Evolutionary conservation across 2,888 invertebrate genomes (phyloP).

Genomic region (Acanthosepion lycidas): DNA sequence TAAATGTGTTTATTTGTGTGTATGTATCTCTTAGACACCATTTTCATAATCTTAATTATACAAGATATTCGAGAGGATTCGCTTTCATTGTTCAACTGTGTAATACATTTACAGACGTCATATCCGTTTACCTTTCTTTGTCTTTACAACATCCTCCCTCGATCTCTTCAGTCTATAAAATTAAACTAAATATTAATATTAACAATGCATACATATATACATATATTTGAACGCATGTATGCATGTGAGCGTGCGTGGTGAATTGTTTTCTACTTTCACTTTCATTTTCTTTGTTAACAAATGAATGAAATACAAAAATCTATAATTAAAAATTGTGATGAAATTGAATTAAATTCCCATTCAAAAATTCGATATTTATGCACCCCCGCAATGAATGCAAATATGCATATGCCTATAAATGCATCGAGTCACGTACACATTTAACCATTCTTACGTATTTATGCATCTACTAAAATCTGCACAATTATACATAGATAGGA

Average conservation of each 20-base stretch:
- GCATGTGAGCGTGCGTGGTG: not conserved
- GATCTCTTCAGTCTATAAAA: too few relatives aligned
- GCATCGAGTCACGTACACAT: not conserved
- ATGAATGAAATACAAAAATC: not conserved
- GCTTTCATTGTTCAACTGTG: too few relatives aligned
- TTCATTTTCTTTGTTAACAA: not conserved
- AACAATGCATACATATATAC: not conserved
- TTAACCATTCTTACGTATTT: not conserved
- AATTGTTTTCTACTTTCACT: not conserved
- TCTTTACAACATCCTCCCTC: too few relatives aligned
- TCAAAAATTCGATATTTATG: not conserved
- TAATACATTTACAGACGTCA: too few relatives aligned
- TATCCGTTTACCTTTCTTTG: too few relatives aligned
- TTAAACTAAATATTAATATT: too few relatives aligned
- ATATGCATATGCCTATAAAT: not conserved
- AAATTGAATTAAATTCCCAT: conserved; percentile 20
- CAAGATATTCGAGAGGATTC: too few relatives aligned
- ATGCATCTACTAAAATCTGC: not conserved
- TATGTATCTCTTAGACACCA: not conserved
- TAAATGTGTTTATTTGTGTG: too few relatives aligned
- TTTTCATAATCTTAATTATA: too few relatives aligned
- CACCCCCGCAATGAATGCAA: not conserved
- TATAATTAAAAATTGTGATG: not conserved
- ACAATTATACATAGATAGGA: too few relatives aligned
- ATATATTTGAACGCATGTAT: not conserved